Percentiles rank a stretch among this genome's conserved stretches.
These are phyloP conservation scores for Reticulitermes lucifugus DNA, from an alignment of 2,888 invertebrate species.

Conservation along the genomic window DNA sequence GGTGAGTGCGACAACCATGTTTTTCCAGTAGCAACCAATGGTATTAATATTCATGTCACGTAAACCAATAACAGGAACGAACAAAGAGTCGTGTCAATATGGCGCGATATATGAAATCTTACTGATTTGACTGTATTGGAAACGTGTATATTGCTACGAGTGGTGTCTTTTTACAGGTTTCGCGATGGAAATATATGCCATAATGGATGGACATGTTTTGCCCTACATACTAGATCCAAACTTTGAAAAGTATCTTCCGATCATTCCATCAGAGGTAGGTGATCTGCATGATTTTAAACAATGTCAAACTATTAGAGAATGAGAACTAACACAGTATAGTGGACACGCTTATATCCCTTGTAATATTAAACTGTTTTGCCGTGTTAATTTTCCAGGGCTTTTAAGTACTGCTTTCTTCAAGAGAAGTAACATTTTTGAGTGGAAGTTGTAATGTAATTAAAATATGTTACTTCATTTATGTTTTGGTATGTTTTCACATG, in stretches of 20 bases:
- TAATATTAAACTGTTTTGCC: no score
- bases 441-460: no score
- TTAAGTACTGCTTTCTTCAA: no score
- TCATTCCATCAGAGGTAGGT: constrained; percentile 89
- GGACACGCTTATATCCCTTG: no score
- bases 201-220: constrained; percentile 86
- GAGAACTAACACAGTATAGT: no score
- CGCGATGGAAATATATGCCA: constrained; percentile 90
- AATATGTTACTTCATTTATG: no score
- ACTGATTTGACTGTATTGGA: not conserved
- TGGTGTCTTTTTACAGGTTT: constrained; percentile 70
- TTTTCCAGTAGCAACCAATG: constrained; percentile 32
- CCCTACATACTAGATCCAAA: constrained; percentile 90
- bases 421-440: no score
- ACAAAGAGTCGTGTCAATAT: not conserved
- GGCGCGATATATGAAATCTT: constrained; percentile 24
- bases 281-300: not conserved
- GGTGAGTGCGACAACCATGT: constrained; percentile 69
- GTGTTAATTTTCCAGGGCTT: no score
- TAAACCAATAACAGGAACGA: constrained; percentile 23
- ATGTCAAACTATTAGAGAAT: no score
- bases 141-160: not conserved
- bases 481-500: no score
- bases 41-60: not conserved
- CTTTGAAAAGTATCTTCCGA: constrained; percentile 88